phyloP scores from a whole-genome alignment of 30 jellyfish, hydroid and myxozoan species.

The Hydractinia symbiolongicarpus region DNA sequence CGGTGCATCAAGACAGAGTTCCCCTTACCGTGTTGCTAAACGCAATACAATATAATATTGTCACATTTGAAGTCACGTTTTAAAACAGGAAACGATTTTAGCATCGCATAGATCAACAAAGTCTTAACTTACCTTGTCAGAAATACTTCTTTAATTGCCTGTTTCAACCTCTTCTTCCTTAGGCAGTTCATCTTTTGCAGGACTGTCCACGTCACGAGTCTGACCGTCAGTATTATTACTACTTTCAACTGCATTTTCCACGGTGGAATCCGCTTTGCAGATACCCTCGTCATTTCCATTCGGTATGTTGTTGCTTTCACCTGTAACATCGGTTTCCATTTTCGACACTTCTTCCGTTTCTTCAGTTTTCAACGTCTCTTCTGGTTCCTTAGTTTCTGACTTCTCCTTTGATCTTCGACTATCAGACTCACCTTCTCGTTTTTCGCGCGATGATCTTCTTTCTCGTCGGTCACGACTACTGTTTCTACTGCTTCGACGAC shows the following conservation, averaged over 20 bases:
- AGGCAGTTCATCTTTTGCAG: too few species aligned
- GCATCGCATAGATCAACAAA: too few species aligned
- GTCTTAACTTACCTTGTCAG: too few species aligned
- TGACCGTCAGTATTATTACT: background rate
- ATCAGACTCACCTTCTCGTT: background rate
- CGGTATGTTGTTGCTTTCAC: background rate
- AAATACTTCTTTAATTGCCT: too few species aligned
- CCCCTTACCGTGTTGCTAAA: too few species aligned
- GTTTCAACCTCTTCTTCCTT: too few species aligned
- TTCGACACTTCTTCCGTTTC: background rate
- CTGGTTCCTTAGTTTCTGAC: background rate
- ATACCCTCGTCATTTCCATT: background rate
- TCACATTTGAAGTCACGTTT: too few species aligned
- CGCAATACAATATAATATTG: too few species aligned
- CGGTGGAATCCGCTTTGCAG: background rate
- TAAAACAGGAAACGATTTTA: too few species aligned
- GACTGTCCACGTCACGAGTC: too few species aligned
- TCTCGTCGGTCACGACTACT: constrained; percentile 58
- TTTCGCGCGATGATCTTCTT: constrained; percentile 26
- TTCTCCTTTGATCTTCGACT: constrained; percentile 8
- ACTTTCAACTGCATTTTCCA: background rate
- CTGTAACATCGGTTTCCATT: background rate
- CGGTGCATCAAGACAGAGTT: too few species aligned
- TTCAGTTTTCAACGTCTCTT: background rate
- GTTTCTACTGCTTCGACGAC: constrained; percentile 48